A percentile compares a stretch with the other conserved stretches of the same genome.
phyloP scores from a whole-genome alignment of 2,888 invertebrate species.

The Dryobota labecula region DNA sequence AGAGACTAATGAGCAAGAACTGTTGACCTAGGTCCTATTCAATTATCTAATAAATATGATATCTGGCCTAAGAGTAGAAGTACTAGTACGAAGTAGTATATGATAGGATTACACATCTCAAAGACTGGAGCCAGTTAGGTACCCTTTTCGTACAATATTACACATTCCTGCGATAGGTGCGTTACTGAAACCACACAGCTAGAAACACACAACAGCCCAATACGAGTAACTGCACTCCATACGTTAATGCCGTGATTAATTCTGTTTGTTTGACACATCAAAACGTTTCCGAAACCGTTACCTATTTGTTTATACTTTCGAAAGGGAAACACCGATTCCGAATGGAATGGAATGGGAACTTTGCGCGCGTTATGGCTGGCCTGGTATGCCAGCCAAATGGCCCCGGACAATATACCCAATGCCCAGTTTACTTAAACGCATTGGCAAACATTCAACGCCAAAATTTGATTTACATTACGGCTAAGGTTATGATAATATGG shows the following conservation, averaged over 20 bases:
- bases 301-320: slow-evolving; percentile 61
- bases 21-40: background rate
- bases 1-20: too few species aligned
- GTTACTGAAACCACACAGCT: slow-evolving; percentile 13
- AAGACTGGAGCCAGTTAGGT: background rate
- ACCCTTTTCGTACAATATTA: background rate
- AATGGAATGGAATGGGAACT: slow-evolving; percentile 54
- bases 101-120: background rate
- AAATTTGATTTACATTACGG: slow-evolving; percentile 73
- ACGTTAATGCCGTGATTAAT: slow-evolving; percentile 61
- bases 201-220: slow-evolving; percentile 32
- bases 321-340: slow-evolving; percentile 59
- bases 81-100: too few species aligned
- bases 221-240: slow-evolving; percentile 55
- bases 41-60: background rate
- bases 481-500: slow-evolving; percentile 65
- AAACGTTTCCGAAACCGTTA: slow-evolving; percentile 47
- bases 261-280: slow-evolving; percentile 67
- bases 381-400: slow-evolving; percentile 62
- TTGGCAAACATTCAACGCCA: slow-evolving; percentile 76
- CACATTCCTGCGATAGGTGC: background rate
- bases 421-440: slow-evolving; percentile 70
- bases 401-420: slow-evolving; percentile 60
- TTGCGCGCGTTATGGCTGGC: slow-evolving; percentile 54
- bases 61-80: background rate